These are phyloP conservation scores for Aphis gossypii DNA, from an alignment of 1,140 invertebrate species.

Conservation along the genomic window DNA sequence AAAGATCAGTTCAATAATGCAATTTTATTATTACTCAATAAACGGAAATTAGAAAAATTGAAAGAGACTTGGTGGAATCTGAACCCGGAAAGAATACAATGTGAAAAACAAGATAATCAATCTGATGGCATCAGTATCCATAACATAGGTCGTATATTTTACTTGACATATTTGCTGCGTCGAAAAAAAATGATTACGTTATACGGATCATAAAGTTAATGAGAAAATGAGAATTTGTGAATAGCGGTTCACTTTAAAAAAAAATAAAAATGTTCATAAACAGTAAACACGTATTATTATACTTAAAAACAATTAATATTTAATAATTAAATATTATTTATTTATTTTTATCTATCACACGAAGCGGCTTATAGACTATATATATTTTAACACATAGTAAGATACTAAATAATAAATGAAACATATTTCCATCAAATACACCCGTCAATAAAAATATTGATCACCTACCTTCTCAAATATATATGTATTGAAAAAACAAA, in stretches of 20 bases:
- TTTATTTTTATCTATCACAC: background rate
- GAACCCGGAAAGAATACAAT: slow-evolving; percentile 79
- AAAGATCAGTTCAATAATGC: slow-evolving; percentile 91
- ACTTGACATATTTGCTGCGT: background rate
- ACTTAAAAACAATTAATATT: background rate
- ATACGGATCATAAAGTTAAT: background rate
- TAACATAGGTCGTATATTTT: slow-evolving; percentile 78
- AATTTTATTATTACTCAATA: slow-evolving; percentile 91
- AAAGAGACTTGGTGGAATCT: slow-evolving; percentile 97
- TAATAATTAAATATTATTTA: too few species aligned
- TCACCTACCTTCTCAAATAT: background rate
- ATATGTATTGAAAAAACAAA: background rate
- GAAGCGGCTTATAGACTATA: background rate
- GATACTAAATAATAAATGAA: background rate
- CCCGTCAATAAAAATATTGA: background rate
- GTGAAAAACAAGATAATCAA: slow-evolving; percentile 89
- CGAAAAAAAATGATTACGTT: background rate
- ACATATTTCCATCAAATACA: background rate
- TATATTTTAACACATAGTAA: background rate
- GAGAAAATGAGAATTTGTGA: background rate
- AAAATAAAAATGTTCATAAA: background rate
- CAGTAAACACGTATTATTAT: background rate
- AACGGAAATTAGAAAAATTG: slow-evolving; percentile 87
- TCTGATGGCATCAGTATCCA: slow-evolving; percentile 96
- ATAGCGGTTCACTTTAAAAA: background rate